Base-by-base conservation (phyloP, 2,797 vertebrate genomes). In the Sebastes steindachneri region DNA sequence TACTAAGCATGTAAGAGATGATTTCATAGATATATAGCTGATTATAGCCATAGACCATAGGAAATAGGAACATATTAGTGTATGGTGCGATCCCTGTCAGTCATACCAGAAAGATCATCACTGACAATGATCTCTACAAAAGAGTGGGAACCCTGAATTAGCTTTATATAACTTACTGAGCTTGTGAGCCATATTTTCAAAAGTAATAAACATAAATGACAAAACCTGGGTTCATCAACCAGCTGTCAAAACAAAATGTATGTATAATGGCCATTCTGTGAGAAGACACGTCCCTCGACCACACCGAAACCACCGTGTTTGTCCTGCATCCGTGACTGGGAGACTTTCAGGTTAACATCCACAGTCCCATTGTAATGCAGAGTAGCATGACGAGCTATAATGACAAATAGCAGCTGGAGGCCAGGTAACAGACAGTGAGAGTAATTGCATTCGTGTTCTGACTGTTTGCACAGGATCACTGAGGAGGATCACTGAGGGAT, bases 381-480 rank as follows among this genome's bases (percentile, higher is more conserved):
- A 51, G 48, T 1, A 19, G 45, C 67, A n/a, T 33, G 53, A 17
- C 26, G 23, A 58, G 29, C 25, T 35, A 19, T 74, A 33, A 89
- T 35, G 19, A 70, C 29, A 84, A 69, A 74, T 8, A 73, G 77
- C 86, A 86, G 81, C 78, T 86, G 73, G 55, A 29, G 11, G 6
- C 19, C 62, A 25, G 74, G 69, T 74, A 78, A 65, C 62, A 79
- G 0, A 85, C 75, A 77, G 70, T 28, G 53, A 17, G 28, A 62
- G 35, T 68, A 77, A 79, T 82, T 80, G 8, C 2, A 29, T 55
- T 66, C 23, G n/a, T 79, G 48, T 59, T 70, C 5, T 21, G 29
- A 48, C 57, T 93, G 88, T 94, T 93, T 92, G 66, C 84, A 84
- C 58, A 89, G 66, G 55, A 37, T 71, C 25, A 54, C 54, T 12